Conservation (phyloP, 2,113 vertebrate species). For the Brienomyrus longianalis region DNA sequence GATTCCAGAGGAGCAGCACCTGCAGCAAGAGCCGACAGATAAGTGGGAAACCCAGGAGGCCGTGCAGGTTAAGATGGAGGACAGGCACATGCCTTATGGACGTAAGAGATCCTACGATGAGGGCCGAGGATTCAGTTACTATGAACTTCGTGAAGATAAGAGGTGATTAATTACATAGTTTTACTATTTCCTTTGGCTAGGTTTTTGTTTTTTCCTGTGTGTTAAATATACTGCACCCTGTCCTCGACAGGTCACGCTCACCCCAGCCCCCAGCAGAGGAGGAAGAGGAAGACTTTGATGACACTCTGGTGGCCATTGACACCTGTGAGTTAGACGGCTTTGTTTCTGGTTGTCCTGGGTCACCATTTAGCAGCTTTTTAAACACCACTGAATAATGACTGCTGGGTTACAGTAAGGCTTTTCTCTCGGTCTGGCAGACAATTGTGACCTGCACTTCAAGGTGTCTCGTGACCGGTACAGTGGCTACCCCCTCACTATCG, state of each 20-base stretch:
- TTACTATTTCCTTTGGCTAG: not conserved
- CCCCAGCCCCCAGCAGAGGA: conserved; percentile 73
- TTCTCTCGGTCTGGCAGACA: conserved; percentile 50
- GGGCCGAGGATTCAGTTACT: conserved; percentile 59
- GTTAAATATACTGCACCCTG: not conserved
- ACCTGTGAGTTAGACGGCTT: conserved; percentile 62
- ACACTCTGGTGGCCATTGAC: conserved; percentile 65
- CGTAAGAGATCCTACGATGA: conserved; percentile 69
- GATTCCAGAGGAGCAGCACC: conserved; percentile 35
- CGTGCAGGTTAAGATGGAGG: conserved; percentile 34
- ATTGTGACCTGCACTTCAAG: conserved; percentile 76
- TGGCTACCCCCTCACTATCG: conserved; percentile 71
- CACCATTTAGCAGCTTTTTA: not conserved
- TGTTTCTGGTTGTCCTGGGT: not conserved
- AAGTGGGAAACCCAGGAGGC: conserved; percentile 17
- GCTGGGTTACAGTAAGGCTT: not conserved
- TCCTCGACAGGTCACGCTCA: conserved; percentile 59
- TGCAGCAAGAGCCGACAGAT: not conserved
- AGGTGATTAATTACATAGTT: conserved; percentile 44
- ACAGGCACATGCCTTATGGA: conserved; percentile 41
- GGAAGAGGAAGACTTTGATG: conserved; percentile 72
- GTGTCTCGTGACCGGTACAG: conserved; percentile 70
- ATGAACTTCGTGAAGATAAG: conserved; percentile 67
- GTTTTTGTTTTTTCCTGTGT: not conserved
- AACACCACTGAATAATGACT: not conserved